phyloP scores from a whole-genome alignment of 2,888 invertebrate species.

The Hypercompe scribonia region DNA sequence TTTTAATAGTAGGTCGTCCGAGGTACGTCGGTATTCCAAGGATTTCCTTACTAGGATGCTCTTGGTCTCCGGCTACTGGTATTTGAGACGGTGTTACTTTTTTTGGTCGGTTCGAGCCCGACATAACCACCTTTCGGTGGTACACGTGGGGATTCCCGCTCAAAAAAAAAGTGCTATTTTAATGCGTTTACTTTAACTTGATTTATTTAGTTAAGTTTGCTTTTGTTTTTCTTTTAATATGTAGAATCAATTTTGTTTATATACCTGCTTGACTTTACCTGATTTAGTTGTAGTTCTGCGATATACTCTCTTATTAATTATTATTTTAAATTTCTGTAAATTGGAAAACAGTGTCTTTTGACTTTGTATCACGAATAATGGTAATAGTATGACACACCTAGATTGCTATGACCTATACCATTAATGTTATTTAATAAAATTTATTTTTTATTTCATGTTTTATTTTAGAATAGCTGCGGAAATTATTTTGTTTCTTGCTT shows the following conservation, averaged over 20 bases:
- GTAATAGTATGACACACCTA: background rate
- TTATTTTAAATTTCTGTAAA: background rate
- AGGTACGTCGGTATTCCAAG: no score
- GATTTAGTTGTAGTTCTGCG: no score
- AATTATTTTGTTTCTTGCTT: background rate
- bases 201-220: background rate
- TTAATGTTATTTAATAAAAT: background rate
- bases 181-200: background rate
- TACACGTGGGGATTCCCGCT: no score
- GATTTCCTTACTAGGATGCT: no score
- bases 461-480: background rate
- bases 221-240: background rate
- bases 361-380: background rate
- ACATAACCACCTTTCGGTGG: no score
- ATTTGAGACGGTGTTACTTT: no score
- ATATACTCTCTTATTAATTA: no score
- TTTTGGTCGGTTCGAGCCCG: no score
- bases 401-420: background rate
- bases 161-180: no score
- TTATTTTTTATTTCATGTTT: background rate
- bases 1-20: no score
- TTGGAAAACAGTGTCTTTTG: background rate
- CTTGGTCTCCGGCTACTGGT: no score
- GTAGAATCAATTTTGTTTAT: background rate
- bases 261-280: no score